Evolutionary conservation across 2,888 invertebrate genomes (phyloP).

Genomic region (Macaria liturata): DNA sequence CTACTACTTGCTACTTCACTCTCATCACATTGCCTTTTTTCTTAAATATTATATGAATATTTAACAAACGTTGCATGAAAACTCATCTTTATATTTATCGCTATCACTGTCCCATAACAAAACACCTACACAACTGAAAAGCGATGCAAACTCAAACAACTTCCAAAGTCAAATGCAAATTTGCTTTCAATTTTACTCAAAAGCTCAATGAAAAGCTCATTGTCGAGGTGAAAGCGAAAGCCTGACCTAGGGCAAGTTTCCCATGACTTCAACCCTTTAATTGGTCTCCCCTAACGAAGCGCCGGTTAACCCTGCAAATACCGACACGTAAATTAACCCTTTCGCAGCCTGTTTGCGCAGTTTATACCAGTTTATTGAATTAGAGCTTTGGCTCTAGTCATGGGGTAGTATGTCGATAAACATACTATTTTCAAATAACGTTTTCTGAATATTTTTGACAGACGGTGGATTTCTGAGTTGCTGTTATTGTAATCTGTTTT

Average conservation of each 20-base stretch:
- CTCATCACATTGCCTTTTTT: no score
- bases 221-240: constrained; percentile 33
- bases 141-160: constrained; percentile 9
- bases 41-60: no score
- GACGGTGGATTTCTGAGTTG: no score
- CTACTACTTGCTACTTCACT: no score
- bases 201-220: constrained; percentile 25
- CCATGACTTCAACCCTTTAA: constrained; percentile 74
- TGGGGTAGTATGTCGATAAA: constrained; percentile 32
- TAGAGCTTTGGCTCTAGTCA: constrained; percentile 59
- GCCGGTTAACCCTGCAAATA: constrained; percentile 77
- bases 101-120: no score
- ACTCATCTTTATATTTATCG: no score
- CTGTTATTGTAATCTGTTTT: no score
- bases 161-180: constrained; percentile 6
- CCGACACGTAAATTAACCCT: constrained; percentile 82
- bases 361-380: constrained; percentile 80
- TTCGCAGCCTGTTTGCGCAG: constrained; percentile 73
- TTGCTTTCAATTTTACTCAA: constrained; percentile 14
- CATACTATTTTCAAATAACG: no score
- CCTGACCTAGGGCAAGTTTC: constrained; percentile 78
- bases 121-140: no score
- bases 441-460: no score
- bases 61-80: no score
- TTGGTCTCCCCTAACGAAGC: constrained; percentile 79